Evolutionary conservation across 2,888 invertebrate species (phyloP).

Genomic region (Beris morrisii): DNA sequence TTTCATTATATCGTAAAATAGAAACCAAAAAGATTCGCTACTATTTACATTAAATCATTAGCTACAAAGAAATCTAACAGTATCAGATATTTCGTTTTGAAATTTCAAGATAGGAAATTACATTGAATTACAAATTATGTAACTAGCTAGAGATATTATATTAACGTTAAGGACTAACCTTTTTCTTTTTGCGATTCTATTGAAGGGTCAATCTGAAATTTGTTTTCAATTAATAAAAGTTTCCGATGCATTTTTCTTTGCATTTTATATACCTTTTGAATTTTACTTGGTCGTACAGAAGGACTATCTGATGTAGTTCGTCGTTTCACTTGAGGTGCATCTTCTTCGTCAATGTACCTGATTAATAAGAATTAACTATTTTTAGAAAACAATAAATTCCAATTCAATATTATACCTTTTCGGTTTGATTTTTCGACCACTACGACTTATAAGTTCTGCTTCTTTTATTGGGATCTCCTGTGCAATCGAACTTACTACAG

Average conservation of each 20-base stretch:
- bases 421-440: constrained; percentile 74
- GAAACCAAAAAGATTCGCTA: neutral
- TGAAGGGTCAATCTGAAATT: constrained; percentile 8
- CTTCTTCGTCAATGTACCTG: constrained; percentile 48
- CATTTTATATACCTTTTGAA: constrained; percentile 11
- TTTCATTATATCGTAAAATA: neutral
- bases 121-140: too few species aligned
- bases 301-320: constrained; percentile 45
- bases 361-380: neutral
- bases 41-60: neutral
- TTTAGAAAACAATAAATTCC: neutral
- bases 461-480: constrained; percentile 25
- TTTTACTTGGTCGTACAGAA: constrained; percentile 7
- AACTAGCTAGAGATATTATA: too few species aligned
- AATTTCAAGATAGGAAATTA: too few species aligned
- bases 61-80: too few species aligned
- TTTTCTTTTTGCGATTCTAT: constrained; percentile 15
- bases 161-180: constrained; percentile 4
- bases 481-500: neutral
- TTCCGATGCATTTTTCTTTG: neutral
- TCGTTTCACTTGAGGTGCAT: constrained; percentile 47
- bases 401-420: constrained; percentile 57
- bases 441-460: constrained; percentile 65
- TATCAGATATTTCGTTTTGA: too few species aligned
- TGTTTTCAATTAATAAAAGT: neutral